Base-by-base conservation (phyloP, 2,797 vertebrate species). In the Scolopax rusticola region DNA sequence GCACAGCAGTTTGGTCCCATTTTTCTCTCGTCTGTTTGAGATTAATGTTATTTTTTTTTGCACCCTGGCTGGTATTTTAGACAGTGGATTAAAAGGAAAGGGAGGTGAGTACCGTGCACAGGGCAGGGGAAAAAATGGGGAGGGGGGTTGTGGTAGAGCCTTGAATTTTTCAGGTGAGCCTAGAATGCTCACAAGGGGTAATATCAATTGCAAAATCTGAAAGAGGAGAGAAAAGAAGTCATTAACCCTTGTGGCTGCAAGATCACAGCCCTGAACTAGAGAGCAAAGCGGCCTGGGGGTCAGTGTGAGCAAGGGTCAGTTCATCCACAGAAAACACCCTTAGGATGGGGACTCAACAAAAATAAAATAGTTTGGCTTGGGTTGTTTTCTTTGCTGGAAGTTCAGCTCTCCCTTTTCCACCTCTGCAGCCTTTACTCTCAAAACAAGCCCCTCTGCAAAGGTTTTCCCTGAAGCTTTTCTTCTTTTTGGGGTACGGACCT, bases 141-240 rank as follows among this genome's bases (percentile, higher is more conserved):
- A 45, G 59, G 5, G 10, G n/a, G 14, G 9, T 27, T 83, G 18
- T 8, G 12, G 32, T 14, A 81, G 28, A 67, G 4, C 17, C 65
- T 36, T 2, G 1, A 8, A 71, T 88, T 71, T 90, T 91, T 74
- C 45, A 32, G 53, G 48, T 56, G n/a, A 85, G 18, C 25, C 28
- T 0, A 0, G 18, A 12, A 23, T 17, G 15, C 27, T 78, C 74
- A 93, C 41, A 41, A 0, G 2, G 47, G 27, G 41, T 33, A 65
- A 4, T 16, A n/a, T 32, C 0, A 1, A 84, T 65, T 48, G 27
- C 43, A 78, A 71, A 88, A 89, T 25, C 21, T 1, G 8, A 64
- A 54, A 94, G 28, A 79, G 20, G 54, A 93, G 38, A 71, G 69
- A 61, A 69, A 79, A 61, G 11, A 77, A 84, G 89, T 50, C 57